Evolutionary conservation across 2,888 invertebrate species (phyloP), one percentile per base, ranked within the genome.

Genomic region (Adela reaumurella): DNA sequence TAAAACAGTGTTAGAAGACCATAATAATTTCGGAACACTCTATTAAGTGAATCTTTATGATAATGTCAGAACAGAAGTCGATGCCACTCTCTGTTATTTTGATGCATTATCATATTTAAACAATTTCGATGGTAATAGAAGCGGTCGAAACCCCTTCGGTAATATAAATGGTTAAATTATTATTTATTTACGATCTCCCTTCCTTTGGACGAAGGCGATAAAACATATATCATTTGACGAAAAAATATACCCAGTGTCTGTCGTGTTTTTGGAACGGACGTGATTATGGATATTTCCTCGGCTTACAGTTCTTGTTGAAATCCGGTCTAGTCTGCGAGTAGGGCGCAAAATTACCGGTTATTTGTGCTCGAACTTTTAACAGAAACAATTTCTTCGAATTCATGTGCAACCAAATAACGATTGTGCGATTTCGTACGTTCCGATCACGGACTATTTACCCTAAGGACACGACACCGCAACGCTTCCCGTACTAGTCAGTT

Each of bases 121-220:
- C 78, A 74, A 78, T 78, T 77, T 76, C 67, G 70, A 78, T 78
- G 78, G 72, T 78, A 78, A 78, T 78, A 78, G 78, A 76, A 76
- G 74, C 68, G 69, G 14, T 14, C 43, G 61, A 62, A 74, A 77
- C 76, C 76, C 78, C 77, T 78, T 78, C 74, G 70, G 78, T 74
- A 77, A 76, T 78, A 78, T 78, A 77, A 78, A 78, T 78, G 74
- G 74, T 71, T 70, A 72, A 73, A 76, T 78, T 78, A 78, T 76
- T 77, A 78, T 78, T 77, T 78, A 78, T 78, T 78, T 78, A 78
- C 77, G 77, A 66, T 68, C 68, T 74, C 73, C 77, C 74, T 74
- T 76, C 74, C 74, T 70, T 59, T 59, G 66, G 65, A 73, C 68
- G 64, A 68, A 73, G 72, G 73, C 74, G 65, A 68, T 67, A 68